Evolutionary conservation across 2,113 vertebrate genomes (phyloP).

Genomic region (Periophthalmodon schlosseri): DNA sequence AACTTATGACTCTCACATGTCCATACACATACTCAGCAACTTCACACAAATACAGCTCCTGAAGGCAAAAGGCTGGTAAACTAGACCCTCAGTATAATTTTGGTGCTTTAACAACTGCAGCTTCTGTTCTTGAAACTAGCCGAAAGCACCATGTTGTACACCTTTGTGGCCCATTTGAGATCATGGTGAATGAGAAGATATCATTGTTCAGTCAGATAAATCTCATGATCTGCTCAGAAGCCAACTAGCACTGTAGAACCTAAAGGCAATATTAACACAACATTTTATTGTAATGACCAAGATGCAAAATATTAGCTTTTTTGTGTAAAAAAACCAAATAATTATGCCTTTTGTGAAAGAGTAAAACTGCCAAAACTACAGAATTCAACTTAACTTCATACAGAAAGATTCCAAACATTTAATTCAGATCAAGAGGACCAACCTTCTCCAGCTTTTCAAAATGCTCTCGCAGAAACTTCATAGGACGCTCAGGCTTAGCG

Average conservation of each 20-base stretch:
- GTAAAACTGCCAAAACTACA: too few species aligned
- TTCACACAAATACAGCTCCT: conserved; percentile 13
- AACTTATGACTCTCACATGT: conserved; percentile 46
- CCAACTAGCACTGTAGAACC: conserved; percentile 23
- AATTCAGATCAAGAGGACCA: conserved; percentile 61
- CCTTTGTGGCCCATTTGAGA: conserved; percentile 31
- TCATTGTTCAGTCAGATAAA: conserved; percentile 36
- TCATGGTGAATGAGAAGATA: conserved; percentile 20
- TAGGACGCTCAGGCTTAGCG: conserved; percentile 91
- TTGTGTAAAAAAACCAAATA: neutral
- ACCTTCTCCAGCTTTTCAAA: conserved; percentile 99
- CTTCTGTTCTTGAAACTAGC: conserved; percentile 40
- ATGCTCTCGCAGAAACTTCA: conserved; percentile 95
- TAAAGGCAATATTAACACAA: neutral
- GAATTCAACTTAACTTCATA: neutral
- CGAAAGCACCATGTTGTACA: conserved; percentile 30
- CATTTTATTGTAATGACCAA: neutral
- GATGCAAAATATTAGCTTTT: neutral
- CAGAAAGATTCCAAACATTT: neutral
- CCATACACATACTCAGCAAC: conserved; percentile 1
- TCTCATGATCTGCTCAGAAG: conserved; percentile 49
- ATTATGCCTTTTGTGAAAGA: too few species aligned
- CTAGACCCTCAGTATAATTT: conserved; percentile 17
- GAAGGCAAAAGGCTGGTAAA: conserved; percentile 9
- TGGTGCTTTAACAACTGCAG: conserved; percentile 34